phyloP scores from a whole-genome alignment of 2,888 invertebrate species.

The Steinernema hermaphroditum region DNA sequence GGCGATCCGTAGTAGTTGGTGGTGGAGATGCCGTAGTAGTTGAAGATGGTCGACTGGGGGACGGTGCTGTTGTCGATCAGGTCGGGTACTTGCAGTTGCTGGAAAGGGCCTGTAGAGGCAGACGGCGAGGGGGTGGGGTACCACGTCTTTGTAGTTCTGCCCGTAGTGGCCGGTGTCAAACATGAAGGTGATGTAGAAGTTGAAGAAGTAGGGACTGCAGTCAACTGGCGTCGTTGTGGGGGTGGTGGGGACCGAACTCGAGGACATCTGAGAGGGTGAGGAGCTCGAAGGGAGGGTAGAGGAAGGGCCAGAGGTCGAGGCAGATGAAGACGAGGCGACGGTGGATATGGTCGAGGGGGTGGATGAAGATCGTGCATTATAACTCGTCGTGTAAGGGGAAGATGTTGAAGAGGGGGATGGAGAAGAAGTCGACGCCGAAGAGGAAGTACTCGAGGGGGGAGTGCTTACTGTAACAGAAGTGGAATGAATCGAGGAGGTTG shows the following conservation, averaged over 20 bases:
- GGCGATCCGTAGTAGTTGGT: not conserved
- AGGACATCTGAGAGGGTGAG: too few relatives aligned
- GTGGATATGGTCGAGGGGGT: too few relatives aligned
- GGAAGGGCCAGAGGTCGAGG: too few relatives aligned
- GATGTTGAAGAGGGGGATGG: too few relatives aligned
- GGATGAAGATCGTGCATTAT: too few relatives aligned
- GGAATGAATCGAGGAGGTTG: too few relatives aligned
- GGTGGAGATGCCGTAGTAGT: slow-evolving; percentile 16
- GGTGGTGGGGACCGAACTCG: not conserved
- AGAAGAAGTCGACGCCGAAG: too few relatives aligned
- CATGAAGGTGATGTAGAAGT: slow-evolving; percentile 2
- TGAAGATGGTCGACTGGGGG: not conserved
- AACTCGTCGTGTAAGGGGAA: too few relatives aligned
- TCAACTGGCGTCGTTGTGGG: not conserved
- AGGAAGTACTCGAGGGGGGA: too few relatives aligned
- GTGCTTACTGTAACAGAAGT: too few relatives aligned
- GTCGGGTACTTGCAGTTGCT: not conserved
- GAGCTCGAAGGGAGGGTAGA: too few relatives aligned
- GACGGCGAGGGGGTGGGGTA: not conserved
- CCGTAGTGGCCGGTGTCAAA: slow-evolving; percentile 4
- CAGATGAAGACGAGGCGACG: too few relatives aligned
- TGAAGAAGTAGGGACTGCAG: not conserved
- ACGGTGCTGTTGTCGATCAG: not conserved
- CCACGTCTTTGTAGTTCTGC: not conserved
- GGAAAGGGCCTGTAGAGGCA: not conserved